Conservation (phyloP, 2,888 invertebrate species). For the Xestia sexstrigata region DNA sequence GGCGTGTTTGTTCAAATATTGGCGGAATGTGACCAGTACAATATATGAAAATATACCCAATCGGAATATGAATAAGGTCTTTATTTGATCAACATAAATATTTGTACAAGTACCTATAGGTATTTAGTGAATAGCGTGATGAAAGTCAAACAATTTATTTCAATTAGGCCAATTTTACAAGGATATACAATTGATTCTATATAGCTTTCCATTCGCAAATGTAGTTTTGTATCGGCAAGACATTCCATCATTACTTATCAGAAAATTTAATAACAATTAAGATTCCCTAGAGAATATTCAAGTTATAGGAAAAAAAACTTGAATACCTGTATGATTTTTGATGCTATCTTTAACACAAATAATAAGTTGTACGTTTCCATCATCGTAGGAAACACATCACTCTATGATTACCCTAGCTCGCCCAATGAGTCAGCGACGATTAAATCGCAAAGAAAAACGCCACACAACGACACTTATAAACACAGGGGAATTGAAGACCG, state of each 20-base stretch:
- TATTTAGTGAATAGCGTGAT: background rate
- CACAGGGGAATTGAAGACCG: constrained; percentile 11
- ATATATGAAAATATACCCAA: background rate
- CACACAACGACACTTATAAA: constrained; percentile 8
- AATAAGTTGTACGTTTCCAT: background rate
- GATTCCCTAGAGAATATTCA: background rate
- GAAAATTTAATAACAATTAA: background rate
- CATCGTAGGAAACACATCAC: constrained; percentile 2
- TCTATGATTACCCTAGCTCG: constrained; percentile 13
- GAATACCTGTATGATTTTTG: too few relatives aligned
- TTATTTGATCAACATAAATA: background rate
- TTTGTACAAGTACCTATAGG: background rate
- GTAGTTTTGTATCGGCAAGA: background rate
- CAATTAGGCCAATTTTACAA: background rate
- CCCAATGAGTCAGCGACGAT: constrained; percentile 8
- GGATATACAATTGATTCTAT: background rate
- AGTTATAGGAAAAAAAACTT: background rate
- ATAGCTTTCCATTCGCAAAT: background rate
- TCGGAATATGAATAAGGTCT: background rate
- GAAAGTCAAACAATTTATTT: background rate
- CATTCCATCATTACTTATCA: background rate
- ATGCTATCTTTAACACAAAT: too few relatives aligned
- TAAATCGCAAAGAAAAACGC: constrained; percentile 22
- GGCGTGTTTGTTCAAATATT: constrained; percentile 8
- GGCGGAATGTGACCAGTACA: background rate